Evolutionary conservation across 2,113 vertebrate genomes (phyloP).

Genomic region (Gnathonemus longibarbis): DNA sequence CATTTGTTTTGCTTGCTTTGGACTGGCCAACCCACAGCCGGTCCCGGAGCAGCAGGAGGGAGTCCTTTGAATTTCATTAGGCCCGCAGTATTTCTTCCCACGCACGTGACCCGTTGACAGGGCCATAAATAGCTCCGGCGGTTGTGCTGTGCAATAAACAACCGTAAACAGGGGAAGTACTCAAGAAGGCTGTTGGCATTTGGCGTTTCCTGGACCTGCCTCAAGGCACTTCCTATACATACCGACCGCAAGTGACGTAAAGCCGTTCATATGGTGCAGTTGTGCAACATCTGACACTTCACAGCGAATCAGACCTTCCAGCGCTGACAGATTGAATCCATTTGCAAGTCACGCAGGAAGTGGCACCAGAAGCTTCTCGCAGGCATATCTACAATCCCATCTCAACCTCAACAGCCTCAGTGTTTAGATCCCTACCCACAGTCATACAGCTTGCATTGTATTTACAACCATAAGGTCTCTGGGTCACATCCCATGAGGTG

Average conservation of each 20-base stretch:
- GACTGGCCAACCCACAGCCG: not conserved
- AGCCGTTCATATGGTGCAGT: not conserved
- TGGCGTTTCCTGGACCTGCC: conserved; percentile 26
- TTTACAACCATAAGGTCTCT: not conserved
- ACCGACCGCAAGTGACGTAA: not conserved
- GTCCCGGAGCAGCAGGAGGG: not conserved
- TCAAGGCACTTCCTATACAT: not conserved
- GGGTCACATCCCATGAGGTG: not conserved
- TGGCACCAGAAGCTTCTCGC: not conserved
- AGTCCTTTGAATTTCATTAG: not conserved
- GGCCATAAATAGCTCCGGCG: conserved; percentile 24
- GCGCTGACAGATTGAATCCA: not conserved
- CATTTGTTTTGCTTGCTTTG: not conserved
- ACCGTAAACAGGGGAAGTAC: conserved; percentile 31
- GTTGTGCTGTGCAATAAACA: conserved; percentile 17
- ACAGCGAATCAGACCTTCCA: conserved; percentile 17
- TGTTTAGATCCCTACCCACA: not conserved
- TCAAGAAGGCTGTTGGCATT: conserved; percentile 31
- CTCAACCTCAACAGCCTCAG: not conserved
- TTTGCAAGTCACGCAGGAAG: not conserved
- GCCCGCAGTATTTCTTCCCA: not conserved
- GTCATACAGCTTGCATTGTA: not conserved
- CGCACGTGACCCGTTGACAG: conserved; percentile 1
- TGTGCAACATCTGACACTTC: not conserved
- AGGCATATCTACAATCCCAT: not conserved